Evolutionary conservation across 2,113 vertebrate species (phyloP).

Genomic region (Aspidoscelis tigris): DNA sequence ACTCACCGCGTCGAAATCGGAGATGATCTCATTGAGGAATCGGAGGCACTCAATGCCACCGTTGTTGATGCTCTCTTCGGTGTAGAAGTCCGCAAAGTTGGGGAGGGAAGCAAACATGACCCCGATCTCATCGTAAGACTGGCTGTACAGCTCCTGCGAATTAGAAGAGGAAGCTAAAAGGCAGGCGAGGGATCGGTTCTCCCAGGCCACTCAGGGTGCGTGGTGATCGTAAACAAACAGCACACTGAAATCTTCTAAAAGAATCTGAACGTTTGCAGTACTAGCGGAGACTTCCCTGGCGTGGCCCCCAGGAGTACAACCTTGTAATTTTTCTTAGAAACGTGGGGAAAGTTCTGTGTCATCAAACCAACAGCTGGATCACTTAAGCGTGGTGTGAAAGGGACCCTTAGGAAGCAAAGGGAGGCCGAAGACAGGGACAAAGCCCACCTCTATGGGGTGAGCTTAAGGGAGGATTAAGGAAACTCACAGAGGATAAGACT

Average conservation of each 20-base stretch:
- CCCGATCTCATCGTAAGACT: slow-evolving; percentile 94
- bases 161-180: background rate
- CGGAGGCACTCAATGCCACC: slow-evolving; percentile 95
- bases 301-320: no score
- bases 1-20: slow-evolving; percentile 95
- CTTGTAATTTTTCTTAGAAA: no score
- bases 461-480: no score
- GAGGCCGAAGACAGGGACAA: no score
- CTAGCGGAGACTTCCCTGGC: no score
- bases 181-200: background rate
- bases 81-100: slow-evolving; percentile 98
- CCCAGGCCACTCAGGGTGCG: no score
- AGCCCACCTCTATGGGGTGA: no score
- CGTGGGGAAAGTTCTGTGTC: no score
- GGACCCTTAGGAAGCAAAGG: no score
- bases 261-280: background rate
- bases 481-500: no score
- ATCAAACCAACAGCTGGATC: no score
- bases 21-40: slow-evolving; percentile 98
- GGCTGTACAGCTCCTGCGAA: slow-evolving; percentile 93
- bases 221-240: background rate
- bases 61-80: slow-evolving; percentile 97
- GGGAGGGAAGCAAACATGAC: slow-evolving; percentile 99
- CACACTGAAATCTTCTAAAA: background rate
- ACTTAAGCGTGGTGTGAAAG: no score